Evolutionary conservation across 2,113 vertebrate species (phyloP).

Genomic region (Sinocyclocheilus maitianheensis): DNA sequence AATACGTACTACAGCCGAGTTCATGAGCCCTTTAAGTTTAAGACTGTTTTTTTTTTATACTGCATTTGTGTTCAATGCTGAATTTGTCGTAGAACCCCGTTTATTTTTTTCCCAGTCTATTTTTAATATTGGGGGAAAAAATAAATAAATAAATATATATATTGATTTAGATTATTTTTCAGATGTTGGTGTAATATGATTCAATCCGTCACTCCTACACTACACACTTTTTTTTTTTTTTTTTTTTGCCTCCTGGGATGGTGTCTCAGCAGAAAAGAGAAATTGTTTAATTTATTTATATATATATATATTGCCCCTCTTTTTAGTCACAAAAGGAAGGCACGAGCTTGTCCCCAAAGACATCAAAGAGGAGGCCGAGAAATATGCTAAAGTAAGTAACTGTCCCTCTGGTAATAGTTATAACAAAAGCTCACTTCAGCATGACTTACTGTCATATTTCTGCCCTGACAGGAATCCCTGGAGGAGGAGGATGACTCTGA

Average conservation of each 20-base stretch:
- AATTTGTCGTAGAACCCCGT: background rate
- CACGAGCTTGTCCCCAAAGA: conserved; percentile 96
- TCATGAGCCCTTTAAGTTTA: background rate
- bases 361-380: conserved; percentile 93
- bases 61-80: background rate
- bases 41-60: background rate
- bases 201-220: too few relatives aligned
- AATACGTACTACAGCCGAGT: too few relatives aligned
- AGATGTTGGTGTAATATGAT: too few relatives aligned
- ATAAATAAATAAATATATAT: too few relatives aligned
- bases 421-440: background rate
- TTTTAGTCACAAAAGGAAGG: conserved; percentile 90
- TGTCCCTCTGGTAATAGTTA: background rate
- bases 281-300: background rate
- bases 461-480: conserved; percentile 89
- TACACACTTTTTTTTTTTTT: too few relatives aligned
- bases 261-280: too few relatives aligned
- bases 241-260: too few relatives aligned
- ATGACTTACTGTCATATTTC: conserved; percentile 1
- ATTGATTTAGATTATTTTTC: too few relatives aligned
- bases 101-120: too few relatives aligned
- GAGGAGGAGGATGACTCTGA: conserved; percentile 99
- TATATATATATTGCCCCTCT: background rate
- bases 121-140: too few relatives aligned
- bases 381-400: conserved; percentile 94